Evolutionary conservation across 2,888 invertebrate species (phyloP), one percentile per base, ranked within the genome.

Genomic region (Odontomyia ornata): DNA sequence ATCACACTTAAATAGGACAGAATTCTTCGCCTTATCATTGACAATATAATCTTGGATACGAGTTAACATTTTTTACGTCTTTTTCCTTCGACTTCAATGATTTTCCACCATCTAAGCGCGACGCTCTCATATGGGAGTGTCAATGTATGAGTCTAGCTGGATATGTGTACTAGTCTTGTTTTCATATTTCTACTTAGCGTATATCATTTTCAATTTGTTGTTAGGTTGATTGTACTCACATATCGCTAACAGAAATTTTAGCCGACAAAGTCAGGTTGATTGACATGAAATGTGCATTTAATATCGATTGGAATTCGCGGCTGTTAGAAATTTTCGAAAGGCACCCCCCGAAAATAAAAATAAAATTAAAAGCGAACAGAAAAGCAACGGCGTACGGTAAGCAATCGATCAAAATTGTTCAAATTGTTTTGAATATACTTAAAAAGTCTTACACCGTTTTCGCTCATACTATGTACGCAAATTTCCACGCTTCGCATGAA

Each of bases 281-380:
- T 62, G 62, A 62, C 62, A 27, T 13, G 62, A 62, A 62, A 62
- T 62, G 62, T 62, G 62, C 62, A 62, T 62, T 62, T 62, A 62
- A 62, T 62, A 62, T 23, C 15, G 13, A 28, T 15, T 62, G 25
- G 62, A 62, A 62, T 62, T 62, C 23, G 62, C 28, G 27, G 62
- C 28, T 15, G n/a, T n/a, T n/a, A 28, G n/a, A 13, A 5, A 57
- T 28, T 25, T 62, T 62, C 62, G 28, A 25, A 60, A 25, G 27
- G 27, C 60, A 21, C n/a, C 7, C 60, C 5, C 27, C 23, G 27
- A 60, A 25, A 13, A n/a, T n/a, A 15, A 52, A 36, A 36, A 36
- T 9, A 3, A 3, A 36, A 3, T 36, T 36, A 36, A 36, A 36
- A 3, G 9, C 3, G 9, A 36, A 36, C 36, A 36, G 5, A 36